A percentile compares a stretch with the other conserved stretches of the same genome.
Conservation (phyloP, 2,888 invertebrate genomes). For the Ganaspis brasiliensis region DNA sequence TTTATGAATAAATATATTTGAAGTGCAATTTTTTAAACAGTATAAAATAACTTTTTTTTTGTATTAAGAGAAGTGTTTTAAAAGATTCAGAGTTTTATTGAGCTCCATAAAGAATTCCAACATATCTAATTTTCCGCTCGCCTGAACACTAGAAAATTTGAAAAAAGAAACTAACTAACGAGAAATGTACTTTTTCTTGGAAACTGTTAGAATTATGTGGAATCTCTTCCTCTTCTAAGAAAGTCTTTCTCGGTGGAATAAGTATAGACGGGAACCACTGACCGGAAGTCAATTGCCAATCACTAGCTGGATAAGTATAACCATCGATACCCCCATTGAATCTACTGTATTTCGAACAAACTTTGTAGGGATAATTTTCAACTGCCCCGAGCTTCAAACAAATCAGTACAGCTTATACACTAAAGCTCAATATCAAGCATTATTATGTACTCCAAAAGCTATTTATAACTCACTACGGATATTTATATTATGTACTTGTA, state of each 20-base stretch:
- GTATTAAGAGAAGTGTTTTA: too few species aligned
- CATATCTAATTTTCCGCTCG: neutral
- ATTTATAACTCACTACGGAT: too few species aligned
- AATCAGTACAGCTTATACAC: conserved; percentile 3
- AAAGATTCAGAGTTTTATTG: too few species aligned
- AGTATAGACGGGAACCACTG: conserved; percentile 22
- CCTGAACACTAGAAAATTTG: neutral
- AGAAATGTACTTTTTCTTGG: conserved; percentile 11
- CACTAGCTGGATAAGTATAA: conserved; percentile 17
- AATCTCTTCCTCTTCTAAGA: neutral
- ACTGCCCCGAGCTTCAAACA: conserved; percentile 16
- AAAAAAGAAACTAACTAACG: conserved; percentile 8
- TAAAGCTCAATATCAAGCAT: neutral
- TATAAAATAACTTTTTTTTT: too few species aligned
- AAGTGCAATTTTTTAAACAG: too few species aligned
- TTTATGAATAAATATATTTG: too few species aligned
- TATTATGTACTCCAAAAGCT: neutral
- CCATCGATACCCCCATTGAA: neutral
- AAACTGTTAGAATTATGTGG: neutral
- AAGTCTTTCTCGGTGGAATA: conserved; percentile 15
- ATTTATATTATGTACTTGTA: too few species aligned
- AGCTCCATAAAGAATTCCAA: neutral
- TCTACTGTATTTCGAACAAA: conserved; percentile 16
- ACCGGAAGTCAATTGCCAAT: conserved; percentile 38
- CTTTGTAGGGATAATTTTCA: conserved; percentile 24